A percentile compares a stretch with the other conserved stretches of the same genome.
Conservation (phyloP, 2,888 invertebrate species). For the Dryomyza anilis region DNA sequence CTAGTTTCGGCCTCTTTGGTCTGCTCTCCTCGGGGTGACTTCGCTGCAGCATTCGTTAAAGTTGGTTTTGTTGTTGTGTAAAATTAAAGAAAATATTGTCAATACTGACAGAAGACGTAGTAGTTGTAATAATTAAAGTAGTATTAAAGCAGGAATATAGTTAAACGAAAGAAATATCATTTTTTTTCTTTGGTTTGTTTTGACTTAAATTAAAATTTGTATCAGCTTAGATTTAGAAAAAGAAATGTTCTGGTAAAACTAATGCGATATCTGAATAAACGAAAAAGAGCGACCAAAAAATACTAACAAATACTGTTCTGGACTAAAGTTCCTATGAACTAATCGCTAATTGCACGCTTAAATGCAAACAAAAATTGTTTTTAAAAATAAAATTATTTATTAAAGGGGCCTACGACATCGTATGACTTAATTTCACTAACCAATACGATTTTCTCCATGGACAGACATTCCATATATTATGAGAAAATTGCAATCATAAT, state of each 20-base stretch:
- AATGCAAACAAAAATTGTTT: no score
- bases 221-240: constrained; percentile 1
- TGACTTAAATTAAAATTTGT: not conserved
- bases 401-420: no score
- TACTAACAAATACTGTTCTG: no score
- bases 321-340: no score
- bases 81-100: not conserved
- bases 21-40: constrained; percentile 6
- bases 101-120: constrained; percentile 12
- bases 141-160: not conserved
- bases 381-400: no score
- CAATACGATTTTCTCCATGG: no score
- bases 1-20: constrained; percentile 46
- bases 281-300: not conserved
- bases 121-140: not conserved
- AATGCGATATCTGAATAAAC: constrained; percentile 4
- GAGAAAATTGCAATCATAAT: no score
- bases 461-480: no score
- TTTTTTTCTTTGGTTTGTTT: not conserved
- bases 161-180: not conserved
- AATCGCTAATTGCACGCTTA: no score
- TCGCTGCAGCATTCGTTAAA: constrained; percentile 31
- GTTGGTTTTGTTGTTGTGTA: constrained; percentile 26
- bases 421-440: no score
- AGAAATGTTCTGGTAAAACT: not conserved